Percentiles rank a stretch among this genome's conserved stretches.
phyloP scores from a whole-genome alignment of 2,113 vertebrate species.

The Manacus vitellinus region DNA sequence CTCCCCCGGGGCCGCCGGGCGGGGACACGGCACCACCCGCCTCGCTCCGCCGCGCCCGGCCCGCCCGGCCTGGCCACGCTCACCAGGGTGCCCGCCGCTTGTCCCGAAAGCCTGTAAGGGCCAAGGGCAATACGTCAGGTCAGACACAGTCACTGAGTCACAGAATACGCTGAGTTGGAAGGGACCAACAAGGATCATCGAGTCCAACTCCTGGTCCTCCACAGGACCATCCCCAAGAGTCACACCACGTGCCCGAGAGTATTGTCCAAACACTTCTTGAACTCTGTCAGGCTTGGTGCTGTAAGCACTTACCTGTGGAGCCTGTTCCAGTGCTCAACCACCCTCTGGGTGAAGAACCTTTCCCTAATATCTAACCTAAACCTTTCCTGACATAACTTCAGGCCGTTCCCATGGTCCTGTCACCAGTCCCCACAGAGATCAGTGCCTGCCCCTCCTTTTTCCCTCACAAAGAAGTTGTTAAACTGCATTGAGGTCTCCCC shows the following conservation, averaged over 20 bases:
- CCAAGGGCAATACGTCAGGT: no score
- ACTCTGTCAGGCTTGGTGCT: no score
- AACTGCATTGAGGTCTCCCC: not conserved
- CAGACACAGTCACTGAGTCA: no score
- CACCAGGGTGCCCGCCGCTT: fast-evolving
- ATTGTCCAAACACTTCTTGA: not conserved
- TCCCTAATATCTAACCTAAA: no score
- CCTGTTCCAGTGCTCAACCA: not conserved
- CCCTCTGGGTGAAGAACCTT: not conserved
- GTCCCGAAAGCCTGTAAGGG: not conserved
- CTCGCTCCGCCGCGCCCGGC: not conserved
- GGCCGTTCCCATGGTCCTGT: no score
- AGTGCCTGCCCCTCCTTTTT: no score
- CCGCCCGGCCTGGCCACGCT: fast-evolving
- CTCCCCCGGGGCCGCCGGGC: slow-evolving; percentile 5
- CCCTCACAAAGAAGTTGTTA: not conserved
- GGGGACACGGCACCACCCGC: not conserved
- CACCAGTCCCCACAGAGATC: no score
- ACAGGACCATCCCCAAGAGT: not conserved
- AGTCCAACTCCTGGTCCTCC: not conserved
- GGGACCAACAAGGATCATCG: not conserved
- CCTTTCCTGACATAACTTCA: not conserved
- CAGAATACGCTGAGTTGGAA: not conserved
- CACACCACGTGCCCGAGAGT: no score
- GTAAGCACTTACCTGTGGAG: not conserved